A percentile compares a stretch with the other conserved stretches of the same genome.
Evolutionary conservation across 2,113 vertebrate genomes (phyloP).

Genomic region (Sprattus sprattus): DNA sequence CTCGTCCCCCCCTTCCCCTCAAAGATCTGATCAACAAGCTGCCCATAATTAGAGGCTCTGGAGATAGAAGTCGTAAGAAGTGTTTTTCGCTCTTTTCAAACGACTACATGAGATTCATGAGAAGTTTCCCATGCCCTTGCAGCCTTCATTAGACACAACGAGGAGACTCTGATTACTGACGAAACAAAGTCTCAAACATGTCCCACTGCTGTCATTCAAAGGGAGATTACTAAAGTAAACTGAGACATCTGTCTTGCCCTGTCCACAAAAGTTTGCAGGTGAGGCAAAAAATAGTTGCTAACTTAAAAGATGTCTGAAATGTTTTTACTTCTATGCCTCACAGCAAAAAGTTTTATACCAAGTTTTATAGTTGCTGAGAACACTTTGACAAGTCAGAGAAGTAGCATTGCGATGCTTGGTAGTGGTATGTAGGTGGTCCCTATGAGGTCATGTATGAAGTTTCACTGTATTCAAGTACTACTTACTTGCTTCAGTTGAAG

Average conservation of each 20-base stretch:
- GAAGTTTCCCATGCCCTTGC: not conserved
- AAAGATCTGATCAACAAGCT: constrained; percentile 58
- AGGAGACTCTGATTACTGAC: not conserved
- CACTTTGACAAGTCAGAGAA: no score
- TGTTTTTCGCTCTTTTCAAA: constrained; percentile 30
- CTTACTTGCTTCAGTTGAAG: not conserved
- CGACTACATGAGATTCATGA: constrained; percentile 10
- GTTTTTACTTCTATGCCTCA: not conserved
- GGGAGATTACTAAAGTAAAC: no score
- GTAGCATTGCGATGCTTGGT: not conserved
- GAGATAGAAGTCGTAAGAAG: constrained; percentile 56
- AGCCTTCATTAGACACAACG: not conserved
- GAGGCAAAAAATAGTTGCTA: no score
- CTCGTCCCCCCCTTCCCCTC: not conserved
- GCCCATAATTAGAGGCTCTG: constrained; percentile 51
- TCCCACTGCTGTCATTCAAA: no score
- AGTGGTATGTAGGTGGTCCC: not conserved
- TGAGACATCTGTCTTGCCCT: no score
- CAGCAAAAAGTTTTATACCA: no score
- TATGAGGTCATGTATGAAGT: not conserved
- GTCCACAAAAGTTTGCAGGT: no score
- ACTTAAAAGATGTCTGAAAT: no score
- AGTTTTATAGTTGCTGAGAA: not conserved
- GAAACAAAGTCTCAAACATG: not conserved
- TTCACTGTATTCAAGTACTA: not conserved